Conservation (phyloP, 2,113 vertebrate genomes). For the Thomomys bottae region DNA sequence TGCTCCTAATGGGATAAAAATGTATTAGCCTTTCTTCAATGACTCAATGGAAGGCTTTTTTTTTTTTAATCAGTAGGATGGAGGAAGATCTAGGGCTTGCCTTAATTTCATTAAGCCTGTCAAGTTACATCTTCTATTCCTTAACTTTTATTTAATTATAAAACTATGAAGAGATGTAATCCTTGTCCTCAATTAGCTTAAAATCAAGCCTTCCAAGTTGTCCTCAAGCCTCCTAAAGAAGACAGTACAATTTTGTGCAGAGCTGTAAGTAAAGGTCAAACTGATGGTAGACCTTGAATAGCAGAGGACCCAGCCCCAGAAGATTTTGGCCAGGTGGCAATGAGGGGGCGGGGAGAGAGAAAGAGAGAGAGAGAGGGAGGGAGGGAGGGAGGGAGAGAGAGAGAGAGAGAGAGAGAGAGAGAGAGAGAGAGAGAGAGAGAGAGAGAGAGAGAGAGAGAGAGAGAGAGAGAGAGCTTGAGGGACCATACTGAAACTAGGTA, state of each 20-base stretch:
- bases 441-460: background rate
- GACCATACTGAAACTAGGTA: no score
- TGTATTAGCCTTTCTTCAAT: conserved; percentile 60
- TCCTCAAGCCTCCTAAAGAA: background rate
- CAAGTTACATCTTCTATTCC: conserved; percentile 43
- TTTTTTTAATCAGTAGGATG: conserved; percentile 60
- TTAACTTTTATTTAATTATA: conserved; percentile 57
- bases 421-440: no score
- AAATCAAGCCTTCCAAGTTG: conserved; percentile 57
- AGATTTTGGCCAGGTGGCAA: background rate
- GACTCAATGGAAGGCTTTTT: conserved; percentile 51
- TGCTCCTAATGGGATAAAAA: conserved; percentile 62
- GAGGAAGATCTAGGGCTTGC: conserved; percentile 54
- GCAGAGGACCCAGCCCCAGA: background rate
- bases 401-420: background rate
- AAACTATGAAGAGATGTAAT: conserved; percentile 11
- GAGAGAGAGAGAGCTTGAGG: background rate
- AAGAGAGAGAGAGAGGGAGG: no score
- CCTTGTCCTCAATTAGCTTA: conserved; percentile 64
- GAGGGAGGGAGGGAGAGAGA: no score
- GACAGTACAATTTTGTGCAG: background rate
- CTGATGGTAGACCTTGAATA: background rate
- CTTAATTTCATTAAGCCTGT: conserved; percentile 68
- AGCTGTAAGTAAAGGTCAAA: background rate
- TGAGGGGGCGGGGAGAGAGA: no score